Conservation (phyloP, 92 coral and sea anemone genomes). For the Actinostola sp. region DNA sequence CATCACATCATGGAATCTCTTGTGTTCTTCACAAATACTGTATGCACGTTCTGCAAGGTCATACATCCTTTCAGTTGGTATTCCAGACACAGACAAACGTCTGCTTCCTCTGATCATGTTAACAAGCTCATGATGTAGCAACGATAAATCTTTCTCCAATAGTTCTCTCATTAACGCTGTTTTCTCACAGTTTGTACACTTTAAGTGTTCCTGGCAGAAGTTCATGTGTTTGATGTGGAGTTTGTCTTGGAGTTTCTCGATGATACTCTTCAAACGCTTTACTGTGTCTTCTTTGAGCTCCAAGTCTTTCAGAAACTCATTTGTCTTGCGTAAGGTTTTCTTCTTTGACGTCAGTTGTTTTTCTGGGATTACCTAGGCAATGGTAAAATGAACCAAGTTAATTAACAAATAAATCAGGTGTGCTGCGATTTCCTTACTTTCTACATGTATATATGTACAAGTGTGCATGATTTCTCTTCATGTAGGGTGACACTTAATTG, state of each 20-base stretch:
- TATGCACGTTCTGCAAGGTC: slow-evolving; percentile 71
- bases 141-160: slow-evolving; percentile 60
- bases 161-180: slow-evolving; percentile 63
- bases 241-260: slow-evolving; percentile 58
- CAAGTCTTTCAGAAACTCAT: slow-evolving; percentile 63
- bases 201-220: slow-evolving; percentile 53
- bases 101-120: slow-evolving; percentile 47
- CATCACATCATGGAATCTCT: slow-evolving; percentile 51
- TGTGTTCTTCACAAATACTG: slow-evolving; percentile 72
- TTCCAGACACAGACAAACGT: slow-evolving; percentile 67
- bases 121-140: slow-evolving; percentile 65
- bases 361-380: slow-evolving; percentile 5
- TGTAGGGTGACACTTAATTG: no score
- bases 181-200: slow-evolving; percentile 63
- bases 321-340: slow-evolving; percentile 55
- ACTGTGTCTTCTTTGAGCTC: slow-evolving; percentile 63
- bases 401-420: no score
- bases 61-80: slow-evolving; percentile 76
- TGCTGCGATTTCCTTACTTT: no score
- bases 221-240: slow-evolving; percentile 47
- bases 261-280: slow-evolving; percentile 47
- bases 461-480: no score
- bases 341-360: slow-evolving; percentile 31
- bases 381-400: neutral
- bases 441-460: no score